Base-by-base conservation (phyloP, 2,797 vertebrate species). In the Psittacula echo region DNA sequence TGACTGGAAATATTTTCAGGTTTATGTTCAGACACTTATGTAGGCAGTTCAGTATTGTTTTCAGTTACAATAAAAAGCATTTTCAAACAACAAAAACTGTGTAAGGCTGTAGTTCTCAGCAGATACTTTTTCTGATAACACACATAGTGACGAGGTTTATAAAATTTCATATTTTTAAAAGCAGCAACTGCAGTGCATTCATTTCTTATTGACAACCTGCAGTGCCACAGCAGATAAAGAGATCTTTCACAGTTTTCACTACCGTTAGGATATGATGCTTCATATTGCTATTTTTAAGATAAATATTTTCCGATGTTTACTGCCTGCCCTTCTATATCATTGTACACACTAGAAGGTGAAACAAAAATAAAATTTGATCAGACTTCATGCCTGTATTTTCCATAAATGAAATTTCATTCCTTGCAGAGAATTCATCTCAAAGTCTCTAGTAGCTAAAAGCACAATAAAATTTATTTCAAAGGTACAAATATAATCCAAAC, bases 201-300 rank as follows among this genome's bases (percentile, higher is more conserved):
- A 72, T 86, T 93, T 93, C 54, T 66, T 91, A 77, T 17, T 82
- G 75, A 83, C 68, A 92, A 56, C 20, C 37, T 85, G 41, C 37
- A 80, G 26, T 83, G 39, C 22, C 39, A 45, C 6, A 61, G 15
- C 51, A 91, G 87, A 92, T 80, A 89, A 93, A 92, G 26, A 53
- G 26, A 53, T 87, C 47, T 82, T 92, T 71, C 51, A 90, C 53
- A 74, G 56, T 87, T 89, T 93, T 89, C 68, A 87, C 85, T 79
- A 48, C 37, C 61, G 41, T 74, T 87, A 83, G n/a, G 51, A 76
- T 65, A 74, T 17, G 61, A 26, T 82, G 84, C 47, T 93, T 96
- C 71, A 73, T 70, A 87, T 76, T 89, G 75, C 4, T 87, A 8
- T 85, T 94, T 79, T 74, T 64, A 54, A 95, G 61, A 56, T 24